Conservation (phyloP, 2,888 invertebrate species). For the Andrena bucephala region DNA sequence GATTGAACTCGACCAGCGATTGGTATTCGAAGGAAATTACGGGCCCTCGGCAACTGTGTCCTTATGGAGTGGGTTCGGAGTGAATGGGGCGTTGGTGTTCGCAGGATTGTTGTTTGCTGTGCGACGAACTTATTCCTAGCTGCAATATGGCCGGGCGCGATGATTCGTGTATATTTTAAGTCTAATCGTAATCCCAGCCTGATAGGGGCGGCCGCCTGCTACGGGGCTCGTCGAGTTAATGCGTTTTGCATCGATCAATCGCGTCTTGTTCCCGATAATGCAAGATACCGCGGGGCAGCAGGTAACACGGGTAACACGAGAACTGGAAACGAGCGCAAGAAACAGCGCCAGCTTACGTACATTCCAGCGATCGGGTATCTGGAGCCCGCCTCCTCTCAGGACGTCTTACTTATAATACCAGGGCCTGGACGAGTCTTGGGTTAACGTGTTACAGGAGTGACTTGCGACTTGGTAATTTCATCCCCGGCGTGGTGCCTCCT, state of each 20-base stretch:
- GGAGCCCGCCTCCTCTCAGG: conserved; percentile 65
- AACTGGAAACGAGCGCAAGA: conserved; percentile 60
- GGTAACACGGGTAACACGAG: conserved; percentile 65
- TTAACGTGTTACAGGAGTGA: conserved; percentile 78
- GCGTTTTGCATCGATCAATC: conserved; percentile 73
- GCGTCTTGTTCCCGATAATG: conserved; percentile 68
- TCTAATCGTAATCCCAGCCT: conserved; percentile 57
- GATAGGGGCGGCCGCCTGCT: conserved; percentile 31
- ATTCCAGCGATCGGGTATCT: conserved; percentile 76
- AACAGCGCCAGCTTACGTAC: conserved; percentile 66
- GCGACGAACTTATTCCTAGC: not conserved
- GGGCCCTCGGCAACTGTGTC: too few relatives aligned
- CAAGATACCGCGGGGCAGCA: conserved; percentile 39
- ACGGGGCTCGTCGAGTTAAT: conserved; percentile 59
- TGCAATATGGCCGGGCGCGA: not conserved
- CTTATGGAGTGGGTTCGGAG: not conserved
- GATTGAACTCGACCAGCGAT: conserved; percentile 13
- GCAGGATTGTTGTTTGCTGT: not conserved
- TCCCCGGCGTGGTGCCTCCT: conserved; percentile 78
- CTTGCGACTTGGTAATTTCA: conserved; percentile 84
- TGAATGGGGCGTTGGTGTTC: not conserved
- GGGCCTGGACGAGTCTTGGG: conserved; percentile 65
- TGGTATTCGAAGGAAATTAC: not conserved
- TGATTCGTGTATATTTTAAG: conserved; percentile 54
- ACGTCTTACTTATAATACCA: conserved; percentile 76